These are phyloP conservation scores for Synanthedon tipuliformis DNA, from an alignment of 2,888 invertebrate genomes.

Conservation along the genomic window DNA sequence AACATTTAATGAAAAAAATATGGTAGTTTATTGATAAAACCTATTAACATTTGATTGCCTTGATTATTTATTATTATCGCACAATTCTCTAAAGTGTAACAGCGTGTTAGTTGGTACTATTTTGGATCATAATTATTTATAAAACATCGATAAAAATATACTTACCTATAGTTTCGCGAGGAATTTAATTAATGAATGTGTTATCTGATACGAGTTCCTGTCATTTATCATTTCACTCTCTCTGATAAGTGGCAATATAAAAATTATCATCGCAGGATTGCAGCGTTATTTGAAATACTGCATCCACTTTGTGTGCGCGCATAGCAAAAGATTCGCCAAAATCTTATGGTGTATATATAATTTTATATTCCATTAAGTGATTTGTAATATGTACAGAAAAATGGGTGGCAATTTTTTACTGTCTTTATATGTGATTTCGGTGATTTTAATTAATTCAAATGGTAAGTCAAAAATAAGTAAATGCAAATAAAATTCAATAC, in stretches of 20 bases:
- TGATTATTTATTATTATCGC: no score
- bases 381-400: not conserved
- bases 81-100: no score
- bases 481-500: no score
- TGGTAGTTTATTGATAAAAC: no score
- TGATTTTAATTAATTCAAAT: not conserved
- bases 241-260: slow-evolving; percentile 17
- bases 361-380: not conserved
- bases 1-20: no score
- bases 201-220: not conserved
- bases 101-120: no score
- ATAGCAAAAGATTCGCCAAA: not conserved
- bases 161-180: no score
- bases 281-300: slow-evolving; percentile 12
- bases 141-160: no score
- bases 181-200: not conserved
- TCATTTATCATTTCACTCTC: slow-evolving; percentile 4
- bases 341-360: not conserved
- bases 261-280: slow-evolving; percentile 15
- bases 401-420: not conserved
- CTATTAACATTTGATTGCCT: no score
- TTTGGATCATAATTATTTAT: no score
- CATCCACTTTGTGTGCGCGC: not conserved
- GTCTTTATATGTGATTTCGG: not conserved
- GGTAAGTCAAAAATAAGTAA: no score